phyloP scores from a whole-genome alignment of 1,140 invertebrate genomes.

The Zelostemma sp. region DNA sequence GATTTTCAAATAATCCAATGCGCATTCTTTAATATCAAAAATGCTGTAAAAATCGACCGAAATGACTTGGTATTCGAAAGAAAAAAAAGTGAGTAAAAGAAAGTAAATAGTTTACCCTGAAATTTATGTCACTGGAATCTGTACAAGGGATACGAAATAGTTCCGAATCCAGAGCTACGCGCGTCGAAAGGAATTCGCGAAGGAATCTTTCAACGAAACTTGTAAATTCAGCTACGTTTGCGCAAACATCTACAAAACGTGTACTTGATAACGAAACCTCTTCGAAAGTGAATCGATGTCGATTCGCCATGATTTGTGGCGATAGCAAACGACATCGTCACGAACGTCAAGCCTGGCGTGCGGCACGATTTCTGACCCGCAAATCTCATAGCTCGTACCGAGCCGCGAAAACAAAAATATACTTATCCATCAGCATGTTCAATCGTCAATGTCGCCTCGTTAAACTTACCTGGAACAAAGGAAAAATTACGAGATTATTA shows the following conservation, averaged over 20 bases:
- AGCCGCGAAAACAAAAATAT: background rate
- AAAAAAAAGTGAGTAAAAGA: background rate
- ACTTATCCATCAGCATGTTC: background rate
- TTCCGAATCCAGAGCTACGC: background rate
- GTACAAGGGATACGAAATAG: too few species aligned
- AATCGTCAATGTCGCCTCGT: background rate
- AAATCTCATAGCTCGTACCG: slow-evolving; percentile 24
- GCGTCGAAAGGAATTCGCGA: slow-evolving; percentile 2
- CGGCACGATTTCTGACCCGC: slow-evolving; percentile 40
- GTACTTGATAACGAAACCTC: slow-evolving; percentile 22
- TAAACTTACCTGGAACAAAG: background rate
- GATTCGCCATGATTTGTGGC: slow-evolving; percentile 43
- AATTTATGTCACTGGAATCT: background rate
- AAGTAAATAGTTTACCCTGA: background rate
- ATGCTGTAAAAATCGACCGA: too few species aligned
- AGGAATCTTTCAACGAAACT: background rate
- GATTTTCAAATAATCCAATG: too few species aligned
- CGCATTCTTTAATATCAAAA: too few species aligned
- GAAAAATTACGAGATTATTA: background rate
- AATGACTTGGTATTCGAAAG: background rate
- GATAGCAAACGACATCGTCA: slow-evolving; percentile 34
- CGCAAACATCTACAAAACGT: slow-evolving; percentile 10
- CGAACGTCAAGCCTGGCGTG: slow-evolving; percentile 32
- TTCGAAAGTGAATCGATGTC: slow-evolving; percentile 38
- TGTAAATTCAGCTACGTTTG: background rate